phyloP scores from a whole-genome alignment of 2,797 vertebrate genomes.

The Dromococcyx pavoninus region DNA sequence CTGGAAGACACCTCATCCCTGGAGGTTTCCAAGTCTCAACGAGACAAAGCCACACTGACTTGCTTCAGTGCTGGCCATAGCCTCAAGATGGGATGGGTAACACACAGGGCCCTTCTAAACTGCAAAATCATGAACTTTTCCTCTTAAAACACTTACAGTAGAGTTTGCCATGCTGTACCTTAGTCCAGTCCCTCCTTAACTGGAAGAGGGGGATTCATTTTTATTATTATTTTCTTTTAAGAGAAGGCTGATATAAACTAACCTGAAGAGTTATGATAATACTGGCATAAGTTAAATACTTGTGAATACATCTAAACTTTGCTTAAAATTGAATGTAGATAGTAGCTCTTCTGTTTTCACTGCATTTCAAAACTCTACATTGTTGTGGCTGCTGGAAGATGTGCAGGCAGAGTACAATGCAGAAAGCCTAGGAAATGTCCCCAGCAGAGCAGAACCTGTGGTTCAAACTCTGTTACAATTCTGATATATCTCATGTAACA shows the following conservation, averaged over 20 bases:
- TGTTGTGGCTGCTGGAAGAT: not conserved
- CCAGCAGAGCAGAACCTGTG: not conserved
- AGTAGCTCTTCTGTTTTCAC: not conserved
- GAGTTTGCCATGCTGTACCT: not conserved
- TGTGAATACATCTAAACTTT: not conserved
- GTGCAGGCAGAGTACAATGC: not conserved
- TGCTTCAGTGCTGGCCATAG: not conserved
- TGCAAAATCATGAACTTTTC: not conserved
- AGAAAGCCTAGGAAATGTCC: not conserved
- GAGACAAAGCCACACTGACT: not conserved
- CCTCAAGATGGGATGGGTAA: not conserved
- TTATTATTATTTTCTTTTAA: not conserved
- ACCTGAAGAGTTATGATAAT: not conserved
- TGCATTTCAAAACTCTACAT: not conserved
- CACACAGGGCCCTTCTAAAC: not conserved
- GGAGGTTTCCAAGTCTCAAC: not conserved
- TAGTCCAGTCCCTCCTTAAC: not conserved
- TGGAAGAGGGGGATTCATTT: not conserved
- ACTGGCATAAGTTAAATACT: not conserved
- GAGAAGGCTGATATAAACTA: not conserved
- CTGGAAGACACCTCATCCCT: fast-evolving
- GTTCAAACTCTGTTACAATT: not conserved
- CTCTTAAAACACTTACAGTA: not conserved
- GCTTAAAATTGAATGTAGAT: not conserved
- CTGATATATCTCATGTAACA: not conserved